Base-by-base conservation (phyloP, 1,140 invertebrate genomes). In the Chrysopa pallens region DNA sequence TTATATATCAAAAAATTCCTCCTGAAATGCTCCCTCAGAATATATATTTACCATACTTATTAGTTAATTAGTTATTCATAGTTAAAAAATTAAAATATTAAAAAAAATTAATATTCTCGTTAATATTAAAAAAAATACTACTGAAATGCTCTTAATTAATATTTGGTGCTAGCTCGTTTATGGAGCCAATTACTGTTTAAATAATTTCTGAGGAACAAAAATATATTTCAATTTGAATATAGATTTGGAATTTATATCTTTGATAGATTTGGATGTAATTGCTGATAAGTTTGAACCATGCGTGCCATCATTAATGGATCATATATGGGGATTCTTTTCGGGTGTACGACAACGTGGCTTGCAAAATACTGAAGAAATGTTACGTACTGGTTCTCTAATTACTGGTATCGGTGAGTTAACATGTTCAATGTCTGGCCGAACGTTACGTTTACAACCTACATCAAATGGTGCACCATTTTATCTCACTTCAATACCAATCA, bases 261-360 rank as follows among this genome's bases (percentile, higher is more conserved):
- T 46, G 14, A 29, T 49, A 63, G 80, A 85, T 52, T 66, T 85
- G 63, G 80, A 84, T 56, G 72, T 80, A 2, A 74, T 84, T 44
- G 76, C 78, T 29, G 76, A 84, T 57, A 69, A 73, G 44, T 86
- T 83, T 63, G 76, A 83, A 53, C 77, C 79, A 14, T 75, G 72
- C 51, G 68, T 67, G 2, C 70, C 77, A 9, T 74, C 73, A 28
- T 66, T 84, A 28, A 70, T 76, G 42, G 79, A 84, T 61, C 77
- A 82, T 57, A 61, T 86, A n/a, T 83, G 80, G 70, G 78, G 79
- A 8, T 84, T 82, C 60, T 78, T 83, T 52, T 74, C 73, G 40
- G 80, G 80, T 52, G 64, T 82, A 7, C 63, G 77, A 6, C 80
- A 83, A 56, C 66, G 76, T 48, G 83, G 83, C 0, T 57, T 85